Evolutionary conservation across 2,797 vertebrate species (phyloP).

Genomic region (Paguma larvata): DNA sequence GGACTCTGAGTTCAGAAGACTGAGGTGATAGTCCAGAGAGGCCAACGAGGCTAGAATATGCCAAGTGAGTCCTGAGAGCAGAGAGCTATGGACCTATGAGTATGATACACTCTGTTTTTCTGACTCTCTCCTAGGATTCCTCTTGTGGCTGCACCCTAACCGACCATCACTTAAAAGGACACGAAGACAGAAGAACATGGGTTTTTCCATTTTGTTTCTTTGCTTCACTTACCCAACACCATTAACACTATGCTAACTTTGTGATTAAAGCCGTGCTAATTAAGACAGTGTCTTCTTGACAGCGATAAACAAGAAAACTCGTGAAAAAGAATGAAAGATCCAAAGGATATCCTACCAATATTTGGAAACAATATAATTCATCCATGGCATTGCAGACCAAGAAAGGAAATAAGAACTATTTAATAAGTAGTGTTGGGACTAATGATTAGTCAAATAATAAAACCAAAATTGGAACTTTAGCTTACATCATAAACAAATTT

Average conservation of each 20-base stretch:
- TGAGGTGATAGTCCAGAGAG: background rate
- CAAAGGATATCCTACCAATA: background rate
- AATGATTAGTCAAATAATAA: background rate
- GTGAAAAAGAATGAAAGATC: background rate
- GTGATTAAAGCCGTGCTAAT: background rate
- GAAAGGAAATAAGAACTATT: background rate
- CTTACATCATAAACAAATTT: background rate
- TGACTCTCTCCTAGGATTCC: background rate
- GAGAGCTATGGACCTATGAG: background rate
- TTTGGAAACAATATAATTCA: constrained; percentile 37
- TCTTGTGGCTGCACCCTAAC: background rate
- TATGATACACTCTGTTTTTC: background rate
- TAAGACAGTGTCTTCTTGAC: background rate
- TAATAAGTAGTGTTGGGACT: background rate
- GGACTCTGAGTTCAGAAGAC: background rate
- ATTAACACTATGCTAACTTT: background rate
- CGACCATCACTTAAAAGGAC: background rate
- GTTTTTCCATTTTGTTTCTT: background rate
- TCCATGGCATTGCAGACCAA: background rate
- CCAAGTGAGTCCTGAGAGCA: background rate
- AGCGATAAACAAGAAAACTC: background rate
- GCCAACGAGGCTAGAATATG: background rate
- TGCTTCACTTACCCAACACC: background rate
- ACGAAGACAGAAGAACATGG: background rate
- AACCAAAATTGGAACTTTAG: background rate